Evolutionary conservation across 2,113 vertebrate species (phyloP).

Genomic region (Drymodes brunneopygia): DNA sequence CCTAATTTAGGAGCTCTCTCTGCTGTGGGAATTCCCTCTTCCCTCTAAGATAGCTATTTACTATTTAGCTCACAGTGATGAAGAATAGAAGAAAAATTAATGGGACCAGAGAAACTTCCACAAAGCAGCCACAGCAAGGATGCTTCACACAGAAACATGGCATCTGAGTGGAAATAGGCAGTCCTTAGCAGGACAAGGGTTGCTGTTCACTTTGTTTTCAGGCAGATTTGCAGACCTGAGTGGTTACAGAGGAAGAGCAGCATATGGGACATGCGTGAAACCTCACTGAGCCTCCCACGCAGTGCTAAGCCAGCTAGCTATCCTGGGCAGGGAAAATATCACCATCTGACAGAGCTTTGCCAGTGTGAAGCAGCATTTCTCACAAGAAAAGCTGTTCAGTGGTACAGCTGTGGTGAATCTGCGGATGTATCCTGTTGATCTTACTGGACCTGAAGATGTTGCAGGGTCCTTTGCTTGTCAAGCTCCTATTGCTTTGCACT

Average conservation of each 20-base stretch:
- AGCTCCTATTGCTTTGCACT: neutral
- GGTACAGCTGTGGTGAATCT: neutral
- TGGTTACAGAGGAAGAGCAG: neutral
- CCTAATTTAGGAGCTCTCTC: neutral
- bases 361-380: neutral
- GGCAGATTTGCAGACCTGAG: neutral
- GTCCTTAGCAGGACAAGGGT: neutral
- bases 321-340: neutral
- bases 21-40: neutral
- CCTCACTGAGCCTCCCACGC: neutral
- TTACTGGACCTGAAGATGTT: neutral
- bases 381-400: neutral
- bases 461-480: neutral
- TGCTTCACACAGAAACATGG: neutral
- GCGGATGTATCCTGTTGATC: neutral
- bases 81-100: neutral
- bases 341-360: neutral
- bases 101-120: neutral
- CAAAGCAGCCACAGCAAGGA: neutral
- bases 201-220: slow-evolving; percentile 17
- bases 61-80: neutral
- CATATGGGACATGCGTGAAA: neutral
- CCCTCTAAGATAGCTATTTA: neutral
- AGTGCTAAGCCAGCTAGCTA: neutral
- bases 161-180: neutral